A percentile compares a stretch with the other conserved stretches of the same genome.
These are phyloP conservation scores for Sphecodes monilicornis DNA, from an alignment of 2,888 invertebrate genomes.

Conservation along the genomic window DNA sequence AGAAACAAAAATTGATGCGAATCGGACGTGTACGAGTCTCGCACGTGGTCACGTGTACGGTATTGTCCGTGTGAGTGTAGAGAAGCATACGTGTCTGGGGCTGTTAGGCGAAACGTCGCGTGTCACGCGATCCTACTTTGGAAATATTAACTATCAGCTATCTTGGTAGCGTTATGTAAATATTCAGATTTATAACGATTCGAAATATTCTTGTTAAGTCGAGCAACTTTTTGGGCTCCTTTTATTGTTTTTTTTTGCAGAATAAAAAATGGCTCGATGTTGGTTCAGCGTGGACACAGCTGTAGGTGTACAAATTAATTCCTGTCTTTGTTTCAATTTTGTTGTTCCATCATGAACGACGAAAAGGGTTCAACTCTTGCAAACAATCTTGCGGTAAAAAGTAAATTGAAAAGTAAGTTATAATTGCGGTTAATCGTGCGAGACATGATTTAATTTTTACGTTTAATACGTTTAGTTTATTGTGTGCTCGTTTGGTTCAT, in stretches of 20 bases:
- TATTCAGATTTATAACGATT: neutral
- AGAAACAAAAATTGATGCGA: constrained; percentile 3
- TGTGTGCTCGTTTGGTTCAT: too few relatives aligned
- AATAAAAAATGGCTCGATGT: neutral
- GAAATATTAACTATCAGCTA: neutral
- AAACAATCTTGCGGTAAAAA: too few relatives aligned
- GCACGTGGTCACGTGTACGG: neutral
- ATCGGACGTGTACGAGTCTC: neutral
- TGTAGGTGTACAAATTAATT: too few relatives aligned
- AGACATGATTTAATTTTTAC: too few relatives aligned
- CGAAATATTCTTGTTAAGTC: neutral
- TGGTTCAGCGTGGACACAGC: neutral
- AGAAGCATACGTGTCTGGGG: neutral
- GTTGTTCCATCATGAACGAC: too few relatives aligned
- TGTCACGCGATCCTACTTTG: neutral
- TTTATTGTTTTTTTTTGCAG: neutral
- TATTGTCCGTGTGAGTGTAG: neutral
- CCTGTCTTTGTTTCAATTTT: too few relatives aligned
- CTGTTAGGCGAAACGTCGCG: neutral
- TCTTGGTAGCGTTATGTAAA: neutral
- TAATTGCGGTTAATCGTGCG: too few relatives aligned
- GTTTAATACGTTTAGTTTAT: too few relatives aligned
- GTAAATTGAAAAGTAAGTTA: too few relatives aligned
- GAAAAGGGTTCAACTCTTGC: too few relatives aligned
- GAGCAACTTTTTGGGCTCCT: neutral